Conservation (phyloP, 2,113 vertebrate genomes). For the Eupsittula cactorum region DNA sequence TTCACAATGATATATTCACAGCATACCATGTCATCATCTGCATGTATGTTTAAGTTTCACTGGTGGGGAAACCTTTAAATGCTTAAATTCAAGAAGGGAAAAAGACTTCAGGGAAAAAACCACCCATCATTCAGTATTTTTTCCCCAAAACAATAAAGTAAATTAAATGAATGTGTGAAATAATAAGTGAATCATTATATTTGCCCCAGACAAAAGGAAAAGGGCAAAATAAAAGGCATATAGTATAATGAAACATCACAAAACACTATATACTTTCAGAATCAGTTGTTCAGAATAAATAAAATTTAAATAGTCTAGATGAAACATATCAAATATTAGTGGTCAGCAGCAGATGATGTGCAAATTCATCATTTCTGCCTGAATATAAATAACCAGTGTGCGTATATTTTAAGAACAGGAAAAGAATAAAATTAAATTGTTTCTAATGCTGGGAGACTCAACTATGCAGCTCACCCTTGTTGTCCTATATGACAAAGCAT, state of each 20-base stretch:
- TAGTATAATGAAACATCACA: neutral
- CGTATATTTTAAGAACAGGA: neutral
- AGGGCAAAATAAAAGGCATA: neutral
- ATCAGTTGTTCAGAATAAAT: neutral
- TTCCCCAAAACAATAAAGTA: neutral
- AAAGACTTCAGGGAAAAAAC: neutral
- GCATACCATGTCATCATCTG: neutral
- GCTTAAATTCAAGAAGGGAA: neutral
- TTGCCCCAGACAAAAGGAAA: neutral
- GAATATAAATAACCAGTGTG: neutral
- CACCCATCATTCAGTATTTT: neutral
- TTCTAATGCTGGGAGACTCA: neutral
- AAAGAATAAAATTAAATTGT: neutral
- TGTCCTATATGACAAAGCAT: neutral
- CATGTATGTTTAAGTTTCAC: conserved; percentile 15
- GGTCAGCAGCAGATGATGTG: neutral
- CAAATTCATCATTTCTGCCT: neutral
- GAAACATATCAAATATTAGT: neutral
- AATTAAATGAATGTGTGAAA: conserved; percentile 45
- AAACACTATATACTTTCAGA: neutral
- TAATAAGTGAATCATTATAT: neutral
- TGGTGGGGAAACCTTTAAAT: neutral
- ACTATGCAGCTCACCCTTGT: neutral
- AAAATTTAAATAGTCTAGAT: neutral
- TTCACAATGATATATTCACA: neutral